Base-by-base conservation (phyloP, 2,797 vertebrate genomes). In the Acipenser oxyrinchus region DNA sequence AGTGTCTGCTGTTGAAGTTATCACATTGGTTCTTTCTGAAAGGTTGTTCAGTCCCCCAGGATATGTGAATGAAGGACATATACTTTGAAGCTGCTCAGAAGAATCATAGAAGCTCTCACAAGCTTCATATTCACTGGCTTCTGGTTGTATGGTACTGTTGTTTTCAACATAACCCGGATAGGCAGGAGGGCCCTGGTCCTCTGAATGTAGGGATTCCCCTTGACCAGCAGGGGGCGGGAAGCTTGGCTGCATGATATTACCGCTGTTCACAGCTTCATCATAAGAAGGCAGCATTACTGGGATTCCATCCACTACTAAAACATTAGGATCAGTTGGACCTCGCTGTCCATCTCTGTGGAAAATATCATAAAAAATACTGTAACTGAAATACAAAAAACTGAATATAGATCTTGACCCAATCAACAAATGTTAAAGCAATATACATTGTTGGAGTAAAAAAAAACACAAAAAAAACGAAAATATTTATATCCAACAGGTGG, bases 201-300 rank as follows among this genome's bases (percentile, higher is more conserved):
- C 89, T 50, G 80, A 70, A n/a, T 83, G 84, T 49, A 82, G 73
- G 67, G 80, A 60, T 62, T 81, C 83, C 70, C 78, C 85, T 71
- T 80, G 84, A 60, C 80, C 86, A 70, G 78, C 3, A 2, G 86
- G 71, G 48, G 85, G 78, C 58, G 71, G 68, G 63, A 83, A 81
- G 68, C 84, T 78, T 0, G 87, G 82, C 60, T 88, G 87, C 70
- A 87, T 80, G 72, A 80, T 78, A 60, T 72, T 84, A 55, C 82
- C 66, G 0, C 86, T 85, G 50, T 86, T 85, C 66, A 93, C 87
- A 51, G 92, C 92, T 81, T 94, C 92, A 0, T 94, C 91, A 0
- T 94, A 94, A 71, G 92, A 88, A 6, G 91, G 92, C 62, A 93
- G 84, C 83, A 91, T 86, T 63, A 94, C 91, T 0, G 91, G 87